These are phyloP conservation scores for Eilema sororculum DNA, from an alignment of 2,888 invertebrate genomes.

Conservation along the genomic window DNA sequence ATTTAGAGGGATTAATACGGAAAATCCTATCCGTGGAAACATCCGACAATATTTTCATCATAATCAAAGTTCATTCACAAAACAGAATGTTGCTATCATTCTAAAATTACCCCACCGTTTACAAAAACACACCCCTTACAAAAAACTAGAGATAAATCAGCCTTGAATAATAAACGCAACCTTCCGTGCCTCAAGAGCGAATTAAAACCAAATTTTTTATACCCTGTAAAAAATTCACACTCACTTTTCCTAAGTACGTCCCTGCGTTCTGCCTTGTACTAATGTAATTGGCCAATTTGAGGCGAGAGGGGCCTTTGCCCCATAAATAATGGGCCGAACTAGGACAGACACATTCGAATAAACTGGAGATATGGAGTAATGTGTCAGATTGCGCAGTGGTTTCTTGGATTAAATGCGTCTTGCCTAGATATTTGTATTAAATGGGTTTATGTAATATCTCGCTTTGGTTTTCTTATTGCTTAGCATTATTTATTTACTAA, in stretches of 20 bases:
- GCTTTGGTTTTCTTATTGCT: not conserved
- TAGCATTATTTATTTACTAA: too few relatives aligned
- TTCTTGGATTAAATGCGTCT: conserved; percentile 41
- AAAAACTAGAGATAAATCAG: conserved; percentile 10
- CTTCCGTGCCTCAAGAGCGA: conserved; percentile 16
- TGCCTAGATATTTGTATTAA: conserved; percentile 39
- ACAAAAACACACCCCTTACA: conserved; percentile 2
- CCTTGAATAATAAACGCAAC: conserved; percentile 9
- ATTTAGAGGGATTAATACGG: too few relatives aligned
- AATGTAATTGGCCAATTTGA: conserved; percentile 59
- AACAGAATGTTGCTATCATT: not conserved
- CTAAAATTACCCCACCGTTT: not conserved
- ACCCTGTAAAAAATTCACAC: conserved; percentile 52
- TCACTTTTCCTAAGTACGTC: conserved; percentile 47
- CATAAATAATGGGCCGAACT: conserved; percentile 55
- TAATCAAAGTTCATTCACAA: not conserved
- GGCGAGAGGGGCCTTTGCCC: conserved; percentile 39
- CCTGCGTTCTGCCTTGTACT: conserved; percentile 39
- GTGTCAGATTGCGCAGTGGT: conserved; percentile 28
- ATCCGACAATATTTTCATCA: too few relatives aligned
- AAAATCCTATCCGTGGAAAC: too few relatives aligned
- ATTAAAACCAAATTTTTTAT: conserved; percentile 50
- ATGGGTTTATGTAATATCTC: conserved; percentile 19
- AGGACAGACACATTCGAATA: conserved; percentile 53
- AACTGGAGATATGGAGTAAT: conserved; percentile 47